These are phyloP conservation scores for Tenthredo mesomela DNA, from an alignment of 2,888 invertebrate species.

Conservation along the genomic window DNA sequence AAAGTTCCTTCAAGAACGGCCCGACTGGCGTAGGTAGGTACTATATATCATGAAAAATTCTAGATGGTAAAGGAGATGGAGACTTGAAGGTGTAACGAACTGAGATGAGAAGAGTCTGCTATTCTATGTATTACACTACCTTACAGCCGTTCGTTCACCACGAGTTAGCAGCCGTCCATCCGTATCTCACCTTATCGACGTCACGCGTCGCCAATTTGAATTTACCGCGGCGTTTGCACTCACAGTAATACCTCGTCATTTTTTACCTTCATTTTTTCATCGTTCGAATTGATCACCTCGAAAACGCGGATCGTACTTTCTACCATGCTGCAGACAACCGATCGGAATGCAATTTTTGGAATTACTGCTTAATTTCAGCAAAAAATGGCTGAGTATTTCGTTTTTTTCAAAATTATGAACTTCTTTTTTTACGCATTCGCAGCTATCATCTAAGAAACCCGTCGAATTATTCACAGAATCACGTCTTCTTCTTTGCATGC, in stretches of 20 bases:
- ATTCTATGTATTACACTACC: constrained; percentile 9
- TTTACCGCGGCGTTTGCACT: constrained; percentile 17
- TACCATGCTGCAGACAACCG: too few relatives aligned
- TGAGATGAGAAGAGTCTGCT: constrained; percentile 27
- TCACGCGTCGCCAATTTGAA: constrained; percentile 25
- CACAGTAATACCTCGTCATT: not conserved
- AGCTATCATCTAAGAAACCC: too few relatives aligned
- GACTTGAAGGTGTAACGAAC: constrained; percentile 21
- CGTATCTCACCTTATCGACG: constrained; percentile 25
- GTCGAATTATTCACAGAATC: too few relatives aligned
- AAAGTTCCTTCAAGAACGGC: constrained; percentile 15
- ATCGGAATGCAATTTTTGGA: too few relatives aligned
- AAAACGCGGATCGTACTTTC: too few relatives aligned
- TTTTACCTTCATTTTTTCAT: not conserved
- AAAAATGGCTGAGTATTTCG: too few relatives aligned
- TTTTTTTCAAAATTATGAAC: too few relatives aligned
- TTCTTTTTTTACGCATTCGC: too few relatives aligned
- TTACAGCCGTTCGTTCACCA: constrained; percentile 21
- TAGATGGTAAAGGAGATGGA: constrained; percentile 13
- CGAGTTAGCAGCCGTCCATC: constrained; percentile 16
- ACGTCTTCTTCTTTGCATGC: not conserved
- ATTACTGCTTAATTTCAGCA: too few relatives aligned
- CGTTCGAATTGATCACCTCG: not conserved
- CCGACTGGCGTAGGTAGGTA: not conserved
- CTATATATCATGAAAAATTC: not conserved